Percentiles rank a stretch among this genome's conserved stretches.
phyloP scores from a whole-genome alignment of 2,888 invertebrate genomes.

The Laspeyria flexula region DNA sequence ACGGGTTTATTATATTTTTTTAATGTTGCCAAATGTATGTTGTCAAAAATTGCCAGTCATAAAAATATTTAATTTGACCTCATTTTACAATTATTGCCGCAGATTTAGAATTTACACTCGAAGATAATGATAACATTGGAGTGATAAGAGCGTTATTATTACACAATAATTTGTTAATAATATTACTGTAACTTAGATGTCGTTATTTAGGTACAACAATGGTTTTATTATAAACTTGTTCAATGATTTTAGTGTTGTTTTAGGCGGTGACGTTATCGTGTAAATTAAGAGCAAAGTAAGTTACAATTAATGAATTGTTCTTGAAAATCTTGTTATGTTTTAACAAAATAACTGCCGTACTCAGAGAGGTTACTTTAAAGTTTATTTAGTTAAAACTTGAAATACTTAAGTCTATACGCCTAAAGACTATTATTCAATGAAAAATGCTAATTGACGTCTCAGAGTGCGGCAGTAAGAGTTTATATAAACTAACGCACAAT shows the following conservation, averaged over 20 bases:
- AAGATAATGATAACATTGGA: constrained; percentile 35
- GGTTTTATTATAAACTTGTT: constrained; percentile 17
- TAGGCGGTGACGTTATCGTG: constrained; percentile 7
- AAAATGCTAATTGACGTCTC: no score
- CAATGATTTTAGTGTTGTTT: constrained; percentile 17
- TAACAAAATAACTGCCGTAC: no score
- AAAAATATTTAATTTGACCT: constrained; percentile 17
- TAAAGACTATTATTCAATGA: no score
- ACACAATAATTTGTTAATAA: constrained; percentile 33
- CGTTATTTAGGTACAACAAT: constrained; percentile 29
- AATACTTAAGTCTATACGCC: no score
- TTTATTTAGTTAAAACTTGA: no score
- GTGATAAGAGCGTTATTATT: constrained; percentile 32
- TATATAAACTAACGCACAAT: no score
- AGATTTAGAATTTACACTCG: constrained; percentile 20
- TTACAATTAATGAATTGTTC: no score
- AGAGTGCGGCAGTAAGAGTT: no score
- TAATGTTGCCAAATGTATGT: no score
- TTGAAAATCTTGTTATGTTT: no score
- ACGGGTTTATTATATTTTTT: no score
- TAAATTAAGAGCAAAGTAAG: constrained; percentile 4
- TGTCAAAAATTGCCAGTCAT: constrained; percentile 10
- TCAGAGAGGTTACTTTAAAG: no score
- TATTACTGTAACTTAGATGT: constrained; percentile 13
- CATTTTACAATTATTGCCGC: constrained; percentile 9